Evolutionary conservation across 2,888 invertebrate species (phyloP).

Genomic region (Drosophila ustulata): DNA sequence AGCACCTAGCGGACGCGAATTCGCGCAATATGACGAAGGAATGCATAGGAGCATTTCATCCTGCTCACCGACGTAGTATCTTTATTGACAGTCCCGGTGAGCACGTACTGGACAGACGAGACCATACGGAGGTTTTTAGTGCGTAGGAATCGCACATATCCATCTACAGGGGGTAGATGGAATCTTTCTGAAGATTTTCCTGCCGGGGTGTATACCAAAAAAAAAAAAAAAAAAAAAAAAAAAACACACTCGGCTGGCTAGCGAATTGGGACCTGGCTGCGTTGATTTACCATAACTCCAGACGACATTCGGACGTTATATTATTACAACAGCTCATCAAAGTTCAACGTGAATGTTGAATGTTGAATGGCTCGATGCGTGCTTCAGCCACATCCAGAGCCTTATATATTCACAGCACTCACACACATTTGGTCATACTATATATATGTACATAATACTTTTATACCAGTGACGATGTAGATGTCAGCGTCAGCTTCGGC

Average conservation of each 20-base stretch:
- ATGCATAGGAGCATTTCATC: too few relatives aligned
- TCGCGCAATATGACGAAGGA: too few relatives aligned
- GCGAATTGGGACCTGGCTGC: background rate
- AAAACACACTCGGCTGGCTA: conserved; percentile 2
- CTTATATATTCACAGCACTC: conserved; percentile 1
- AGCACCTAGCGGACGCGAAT: too few relatives aligned
- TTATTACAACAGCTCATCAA: conserved; percentile 80
- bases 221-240: too few relatives aligned
- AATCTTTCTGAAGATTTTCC: too few relatives aligned
- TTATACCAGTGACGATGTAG: conserved; percentile 47
- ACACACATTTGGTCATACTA: conserved; percentile 17
- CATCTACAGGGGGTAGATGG: too few relatives aligned
- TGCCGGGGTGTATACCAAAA: too few relatives aligned
- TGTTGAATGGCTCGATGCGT: conserved; percentile 41
- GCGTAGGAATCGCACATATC: too few relatives aligned
- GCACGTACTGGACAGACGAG: too few relatives aligned
- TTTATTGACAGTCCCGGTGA: too few relatives aligned
- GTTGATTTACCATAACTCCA: conserved; percentile 67
- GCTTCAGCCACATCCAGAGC: conserved; percentile 16
- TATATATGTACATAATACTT: conserved; percentile 40
- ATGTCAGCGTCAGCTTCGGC: conserved; percentile 28
- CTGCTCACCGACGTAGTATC: too few relatives aligned
- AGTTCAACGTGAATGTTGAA: conserved; percentile 42
- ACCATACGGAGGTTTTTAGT: too few relatives aligned
- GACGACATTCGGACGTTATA: conserved; percentile 75